phyloP scores from a whole-genome alignment of 2,888 invertebrate genomes.

The Drosophila paranaensis region DNA sequence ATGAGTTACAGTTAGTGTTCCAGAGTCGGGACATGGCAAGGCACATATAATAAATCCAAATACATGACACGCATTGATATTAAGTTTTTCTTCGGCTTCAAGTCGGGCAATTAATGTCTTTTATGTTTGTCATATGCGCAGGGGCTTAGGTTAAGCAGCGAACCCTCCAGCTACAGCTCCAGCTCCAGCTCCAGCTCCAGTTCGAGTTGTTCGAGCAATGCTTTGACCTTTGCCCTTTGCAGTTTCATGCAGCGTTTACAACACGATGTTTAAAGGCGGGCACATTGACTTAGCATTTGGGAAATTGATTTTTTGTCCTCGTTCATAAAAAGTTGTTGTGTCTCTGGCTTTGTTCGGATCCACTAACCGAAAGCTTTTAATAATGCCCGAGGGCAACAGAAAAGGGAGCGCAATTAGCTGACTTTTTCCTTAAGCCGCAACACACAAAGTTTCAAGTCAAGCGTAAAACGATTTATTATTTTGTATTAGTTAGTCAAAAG shows the following conservation, averaged over 20 bases:
- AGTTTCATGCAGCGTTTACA: conserved; percentile 24
- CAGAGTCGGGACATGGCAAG: conserved; percentile 39
- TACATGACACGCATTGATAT: conserved; percentile 52
- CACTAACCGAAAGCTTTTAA: conserved; percentile 9
- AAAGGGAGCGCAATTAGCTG: conserved; percentile 33
- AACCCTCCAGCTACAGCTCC: conserved; percentile 15
- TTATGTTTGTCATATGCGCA: conserved; percentile 65
- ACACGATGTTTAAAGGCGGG: conserved; percentile 15
- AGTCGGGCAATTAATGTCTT: conserved; percentile 70
- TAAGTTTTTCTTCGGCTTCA: conserved; percentile 35
- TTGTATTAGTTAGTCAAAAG: conserved; percentile 55
- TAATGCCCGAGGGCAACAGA: conserved; percentile 17
- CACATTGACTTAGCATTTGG: conserved; percentile 58
- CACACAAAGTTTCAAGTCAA: conserved; percentile 47
- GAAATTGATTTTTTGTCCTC: conserved; percentile 11
- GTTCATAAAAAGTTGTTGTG: conserved; percentile 11
- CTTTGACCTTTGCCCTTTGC: conserved; percentile 54
- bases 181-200: conserved; percentile 11
- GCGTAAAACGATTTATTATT: conserved; percentile 70
- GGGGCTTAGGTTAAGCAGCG: conserved; percentile 28
- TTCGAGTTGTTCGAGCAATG: conserved; percentile 12
- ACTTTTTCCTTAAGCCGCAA: conserved; percentile 34
- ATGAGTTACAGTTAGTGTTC: conserved; percentile 59
- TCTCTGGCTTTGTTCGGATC: conserved; percentile 20
- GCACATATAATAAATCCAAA: conserved; percentile 35